Evolutionary conservation across 2,797 vertebrate species (phyloP), one percentile per base, ranked within the genome.

Genomic region (Bovichtus variegatus): DNA sequence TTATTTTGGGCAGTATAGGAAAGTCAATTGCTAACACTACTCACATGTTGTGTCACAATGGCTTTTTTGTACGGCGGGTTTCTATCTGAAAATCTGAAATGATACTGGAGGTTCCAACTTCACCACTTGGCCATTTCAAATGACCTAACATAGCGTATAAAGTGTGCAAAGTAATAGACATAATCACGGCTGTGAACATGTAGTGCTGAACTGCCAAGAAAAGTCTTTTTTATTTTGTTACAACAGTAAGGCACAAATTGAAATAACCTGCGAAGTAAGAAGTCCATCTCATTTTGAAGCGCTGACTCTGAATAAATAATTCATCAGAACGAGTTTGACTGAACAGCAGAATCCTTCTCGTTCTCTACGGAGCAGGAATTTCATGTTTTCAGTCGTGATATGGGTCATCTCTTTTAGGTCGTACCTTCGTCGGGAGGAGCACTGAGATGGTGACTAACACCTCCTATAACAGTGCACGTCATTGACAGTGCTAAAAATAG

Each of bases 401-500:
- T 21, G 9, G 36, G 55, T 63, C 29, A 2, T 50, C 51, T 71
- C 46, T 66, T 34, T 40, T 38, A 64, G 62, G 77, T 75, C 68
- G 40, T 38, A 44, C 57, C 34, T 70, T 21, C 41, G 25, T 69
- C 25, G 41, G 53, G 49, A 65, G 61, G 58, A 85, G 55, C 62
- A 29, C 54, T 19, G 72, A 84, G 82, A 80, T 80, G 78, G 75
- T 80, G 82, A 78, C 82, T 83, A 84, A 86, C 59, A 65, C 71
- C 62, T 81, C 49, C 69, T 78, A 74, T 66, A 71, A 64, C 23
- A 51, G 29, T 67, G 36, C 72, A 80, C 90, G 89, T 93, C 89
- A 93, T 4, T 41, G 54, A 71, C 31, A 8, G 31, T 3, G 34
- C 81, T 89, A 92, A 87, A 90, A 90, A 91, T 91, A 94, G 83